Evolutionary conservation across 2,888 invertebrate species (phyloP).

Genomic region (Mesorhabditis sp.): DNA sequence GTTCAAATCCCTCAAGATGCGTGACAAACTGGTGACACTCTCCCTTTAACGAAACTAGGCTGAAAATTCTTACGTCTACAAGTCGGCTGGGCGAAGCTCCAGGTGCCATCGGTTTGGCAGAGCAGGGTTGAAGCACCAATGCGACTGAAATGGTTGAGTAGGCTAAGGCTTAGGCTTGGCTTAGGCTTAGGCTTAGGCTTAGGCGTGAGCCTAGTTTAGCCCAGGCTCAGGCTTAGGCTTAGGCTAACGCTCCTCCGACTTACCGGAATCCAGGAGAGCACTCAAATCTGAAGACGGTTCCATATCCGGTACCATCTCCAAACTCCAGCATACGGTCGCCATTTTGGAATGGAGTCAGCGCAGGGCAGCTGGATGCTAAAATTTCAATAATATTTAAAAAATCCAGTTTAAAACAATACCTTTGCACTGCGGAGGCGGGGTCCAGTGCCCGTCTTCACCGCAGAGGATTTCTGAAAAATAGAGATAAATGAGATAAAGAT

Average conservation of each 20-base stretch:
- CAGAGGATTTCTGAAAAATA: conserved; percentile 51
- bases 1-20: too few relatives aligned
- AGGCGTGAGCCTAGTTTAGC: not conserved
- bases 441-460: conserved; percentile 55
- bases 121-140: conserved; percentile 76
- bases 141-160: not conserved
- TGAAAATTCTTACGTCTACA: conserved; percentile 75
- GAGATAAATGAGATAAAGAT: too few relatives aligned
- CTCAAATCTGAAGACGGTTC: conserved; percentile 52
- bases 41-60: not conserved
- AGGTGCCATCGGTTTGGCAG: conserved; percentile 82
- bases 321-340: conserved; percentile 51
- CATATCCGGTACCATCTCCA: conserved; percentile 58
- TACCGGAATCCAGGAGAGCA: conserved; percentile 54
- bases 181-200: not conserved
- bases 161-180: not conserved
- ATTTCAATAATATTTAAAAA: not conserved
- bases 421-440: conserved; percentile 50
- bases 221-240: not conserved
- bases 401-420: conserved; percentile 19
- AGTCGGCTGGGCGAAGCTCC: conserved; percentile 87
- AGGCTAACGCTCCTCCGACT: conserved; percentile 20
- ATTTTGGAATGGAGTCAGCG: conserved; percentile 47
- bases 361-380: conserved; percentile 54
- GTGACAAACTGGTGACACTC: too few relatives aligned